phyloP scores from a whole-genome alignment of 2,888 invertebrate genomes.

The Ellobium chinense region DNA sequence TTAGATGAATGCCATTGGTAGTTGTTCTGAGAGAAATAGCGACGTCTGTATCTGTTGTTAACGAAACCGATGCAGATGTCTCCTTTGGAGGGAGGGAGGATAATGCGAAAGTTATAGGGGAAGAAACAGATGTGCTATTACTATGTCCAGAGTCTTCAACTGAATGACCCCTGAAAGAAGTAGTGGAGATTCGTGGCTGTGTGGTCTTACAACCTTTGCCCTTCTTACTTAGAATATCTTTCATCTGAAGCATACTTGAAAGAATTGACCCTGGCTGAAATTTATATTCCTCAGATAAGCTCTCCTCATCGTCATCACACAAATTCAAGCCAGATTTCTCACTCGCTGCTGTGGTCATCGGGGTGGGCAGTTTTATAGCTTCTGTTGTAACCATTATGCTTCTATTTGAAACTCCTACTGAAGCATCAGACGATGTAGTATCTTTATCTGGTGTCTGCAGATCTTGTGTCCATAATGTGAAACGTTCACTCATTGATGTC shows the following conservation, averaged over 20 bases:
- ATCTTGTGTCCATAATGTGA: too few relatives aligned
- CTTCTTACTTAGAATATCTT: background rate
- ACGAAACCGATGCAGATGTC: background rate
- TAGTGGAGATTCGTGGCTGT: background rate
- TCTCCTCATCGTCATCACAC: background rate
- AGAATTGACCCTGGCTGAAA: background rate
- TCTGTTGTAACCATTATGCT: too few relatives aligned
- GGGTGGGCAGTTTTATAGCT: too few relatives aligned
- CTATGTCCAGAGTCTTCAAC: too few relatives aligned
- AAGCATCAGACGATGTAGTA: too few relatives aligned
- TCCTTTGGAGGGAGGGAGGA: too few relatives aligned
- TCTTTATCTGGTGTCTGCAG: too few relatives aligned
- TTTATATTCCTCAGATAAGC: background rate
- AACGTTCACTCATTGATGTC: too few relatives aligned
- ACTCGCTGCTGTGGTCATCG: too few relatives aligned
- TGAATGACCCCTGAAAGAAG: background rate
- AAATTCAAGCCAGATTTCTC: too few relatives aligned
- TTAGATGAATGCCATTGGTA: slow-evolving; percentile 25
- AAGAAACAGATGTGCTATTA: background rate
- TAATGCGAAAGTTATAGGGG: too few relatives aligned
- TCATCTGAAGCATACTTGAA: slow-evolving; percentile 1
- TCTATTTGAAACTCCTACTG: too few relatives aligned
- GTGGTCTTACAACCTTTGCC: background rate
- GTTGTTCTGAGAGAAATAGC: slow-evolving; percentile 19
- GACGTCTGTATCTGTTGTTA: background rate